Evolutionary conservation across 2,888 invertebrate genomes (phyloP).

Genomic region (Lasius fuliginosus): DNA sequence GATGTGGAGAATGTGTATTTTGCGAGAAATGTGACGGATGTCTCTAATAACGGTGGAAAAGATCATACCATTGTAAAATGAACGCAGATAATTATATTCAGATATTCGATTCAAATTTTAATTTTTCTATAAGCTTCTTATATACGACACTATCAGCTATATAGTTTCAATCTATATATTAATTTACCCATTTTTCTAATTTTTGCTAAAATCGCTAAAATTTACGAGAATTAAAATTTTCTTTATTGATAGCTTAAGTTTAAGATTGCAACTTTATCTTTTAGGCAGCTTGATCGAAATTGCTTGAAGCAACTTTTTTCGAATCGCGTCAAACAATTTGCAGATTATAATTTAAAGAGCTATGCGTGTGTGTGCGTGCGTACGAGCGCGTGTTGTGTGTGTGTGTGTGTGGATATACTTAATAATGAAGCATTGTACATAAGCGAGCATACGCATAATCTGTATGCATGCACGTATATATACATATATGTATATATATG

Average conservation of each 20-base stretch:
- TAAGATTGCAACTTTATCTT: not conserved
- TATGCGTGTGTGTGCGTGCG: not conserved
- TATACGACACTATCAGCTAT: not conserved
- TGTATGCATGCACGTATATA: conserved; percentile 36
- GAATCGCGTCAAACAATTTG: not conserved
- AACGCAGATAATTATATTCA: not conserved
- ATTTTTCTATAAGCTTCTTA: not conserved
- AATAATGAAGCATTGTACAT: conserved; percentile 43
- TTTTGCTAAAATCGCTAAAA: not conserved
- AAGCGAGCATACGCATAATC: conserved; percentile 64
- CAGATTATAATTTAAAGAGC: conserved; percentile 4
- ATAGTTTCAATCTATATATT: not conserved
- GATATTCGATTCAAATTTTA: not conserved
- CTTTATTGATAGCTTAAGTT: not conserved
- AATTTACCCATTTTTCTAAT: not conserved
- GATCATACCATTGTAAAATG: not conserved
- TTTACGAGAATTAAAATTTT: not conserved
- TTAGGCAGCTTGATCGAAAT: not conserved
- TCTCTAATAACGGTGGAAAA: not conserved
- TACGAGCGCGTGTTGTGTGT: not conserved
- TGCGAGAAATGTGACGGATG: not conserved
- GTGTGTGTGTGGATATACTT: not conserved
- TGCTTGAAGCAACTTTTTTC: not conserved
- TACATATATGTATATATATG: conserved; percentile 36
- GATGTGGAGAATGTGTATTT: not conserved